Evolutionary conservation across 2,113 vertebrate species (phyloP).

Genomic region (Cranoglanis bouderius): DNA sequence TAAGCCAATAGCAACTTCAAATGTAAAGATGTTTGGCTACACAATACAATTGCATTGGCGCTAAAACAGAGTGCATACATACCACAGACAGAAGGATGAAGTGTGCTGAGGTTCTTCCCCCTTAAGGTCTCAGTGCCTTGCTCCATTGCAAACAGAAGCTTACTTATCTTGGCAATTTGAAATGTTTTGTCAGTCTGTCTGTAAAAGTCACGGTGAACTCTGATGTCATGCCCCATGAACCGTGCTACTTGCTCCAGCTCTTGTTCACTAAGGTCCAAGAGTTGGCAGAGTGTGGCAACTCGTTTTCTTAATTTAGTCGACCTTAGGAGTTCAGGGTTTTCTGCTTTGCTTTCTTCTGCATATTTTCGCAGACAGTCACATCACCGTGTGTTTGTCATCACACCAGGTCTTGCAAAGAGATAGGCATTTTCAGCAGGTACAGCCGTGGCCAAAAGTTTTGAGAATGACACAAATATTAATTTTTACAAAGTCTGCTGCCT

Average conservation of each 20-base stretch:
- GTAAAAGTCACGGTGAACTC: constrained; percentile 6
- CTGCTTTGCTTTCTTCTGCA: background rate
- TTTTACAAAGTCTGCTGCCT: no score
- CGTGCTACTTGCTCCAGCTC: background rate
- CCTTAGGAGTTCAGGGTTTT: background rate
- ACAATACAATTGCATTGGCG: background rate
- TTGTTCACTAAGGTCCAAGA: background rate
- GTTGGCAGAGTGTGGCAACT: background rate
- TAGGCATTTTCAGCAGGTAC: background rate
- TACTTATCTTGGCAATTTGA: background rate
- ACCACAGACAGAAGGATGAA: background rate
- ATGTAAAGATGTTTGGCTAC: no score
- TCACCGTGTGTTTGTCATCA: background rate
- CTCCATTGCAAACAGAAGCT: constrained; percentile 8
- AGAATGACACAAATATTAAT: no score
- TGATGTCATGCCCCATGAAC: background rate
- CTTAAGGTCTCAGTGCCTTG: background rate
- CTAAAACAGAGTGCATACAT: background rate
- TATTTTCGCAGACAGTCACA: background rate
- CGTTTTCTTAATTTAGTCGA: background rate
- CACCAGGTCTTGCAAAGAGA: background rate
- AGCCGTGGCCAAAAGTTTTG: no score
- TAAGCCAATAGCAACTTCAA: background rate
- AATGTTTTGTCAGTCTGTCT: constrained; percentile 30
- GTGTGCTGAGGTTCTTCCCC: background rate